A percentile compares a stretch with the other conserved stretches of the same genome.
Evolutionary conservation across 1,140 invertebrate species (phyloP).

Genomic region (Leptonema lineaticorne): DNA sequence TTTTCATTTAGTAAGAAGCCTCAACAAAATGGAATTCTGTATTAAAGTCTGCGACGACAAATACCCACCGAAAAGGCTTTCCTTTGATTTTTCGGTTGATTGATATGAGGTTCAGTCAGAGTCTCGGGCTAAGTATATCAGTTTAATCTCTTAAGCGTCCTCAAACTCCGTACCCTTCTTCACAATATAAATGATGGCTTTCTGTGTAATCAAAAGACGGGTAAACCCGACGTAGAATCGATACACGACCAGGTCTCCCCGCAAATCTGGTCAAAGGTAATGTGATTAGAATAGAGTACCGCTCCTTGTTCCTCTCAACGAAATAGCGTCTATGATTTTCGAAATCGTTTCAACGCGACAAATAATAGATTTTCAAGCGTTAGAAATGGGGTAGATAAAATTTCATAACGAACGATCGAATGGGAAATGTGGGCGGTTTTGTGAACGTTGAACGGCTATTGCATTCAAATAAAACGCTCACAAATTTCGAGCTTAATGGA

Average conservation of each 20-base stretch:
- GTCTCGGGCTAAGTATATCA: not conserved
- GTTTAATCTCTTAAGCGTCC: conserved; percentile 15
- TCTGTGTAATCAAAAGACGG: conserved; percentile 10
- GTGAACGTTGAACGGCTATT: not conserved
- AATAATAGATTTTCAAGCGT: too few relatives aligned
- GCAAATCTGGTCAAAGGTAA: conserved; percentile 2
- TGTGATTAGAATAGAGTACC: not conserved
- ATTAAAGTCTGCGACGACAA: not conserved
- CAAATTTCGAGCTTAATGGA: conserved; percentile 18
- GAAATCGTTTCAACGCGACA: too few relatives aligned
- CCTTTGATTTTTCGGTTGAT: conserved; percentile 18
- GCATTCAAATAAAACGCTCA: conserved; percentile 19
- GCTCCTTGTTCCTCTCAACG: too few relatives aligned
- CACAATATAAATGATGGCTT: conserved; percentile 13
- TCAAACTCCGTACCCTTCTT: too few relatives aligned
- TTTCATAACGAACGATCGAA: not conserved
- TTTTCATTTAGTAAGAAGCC: conserved; percentile 18
- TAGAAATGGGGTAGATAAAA: too few relatives aligned
- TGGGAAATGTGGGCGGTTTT: not conserved
- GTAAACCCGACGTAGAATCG: not conserved
- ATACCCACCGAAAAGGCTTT: not conserved
- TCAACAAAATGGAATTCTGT: not conserved
- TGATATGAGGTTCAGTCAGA: conserved; percentile 4
- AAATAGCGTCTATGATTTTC: too few relatives aligned
- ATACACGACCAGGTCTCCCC: conserved; percentile 3